Conservation (phyloP, 2,797 vertebrate genomes). For the Novumbra hubbsi region DNA sequence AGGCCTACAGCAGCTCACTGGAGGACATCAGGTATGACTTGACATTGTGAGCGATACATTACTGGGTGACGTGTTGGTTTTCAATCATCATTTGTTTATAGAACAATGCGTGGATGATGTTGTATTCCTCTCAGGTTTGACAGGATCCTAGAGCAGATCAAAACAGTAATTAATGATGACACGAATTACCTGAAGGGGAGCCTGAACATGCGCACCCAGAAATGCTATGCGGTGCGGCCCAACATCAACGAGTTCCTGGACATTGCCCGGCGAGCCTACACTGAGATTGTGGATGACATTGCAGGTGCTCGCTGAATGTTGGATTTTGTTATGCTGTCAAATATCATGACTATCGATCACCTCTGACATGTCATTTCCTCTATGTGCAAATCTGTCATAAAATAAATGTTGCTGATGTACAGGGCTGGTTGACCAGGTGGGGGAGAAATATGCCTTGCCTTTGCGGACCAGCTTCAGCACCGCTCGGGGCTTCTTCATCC, state of each 20-base stretch:
- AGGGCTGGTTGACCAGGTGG: slow-evolving; percentile 89
- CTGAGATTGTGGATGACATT: slow-evolving; percentile 96
- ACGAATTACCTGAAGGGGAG: slow-evolving; percentile 88
- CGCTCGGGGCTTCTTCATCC: slow-evolving; percentile 92
- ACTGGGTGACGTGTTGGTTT: background rate
- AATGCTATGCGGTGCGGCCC: slow-evolving; percentile 93
- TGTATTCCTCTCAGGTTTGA: slow-evolving; percentile 77
- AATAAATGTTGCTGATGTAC: slow-evolving; percentile 17
- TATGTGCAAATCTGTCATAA: too few relatives aligned
- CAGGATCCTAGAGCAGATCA: slow-evolving; percentile 89
- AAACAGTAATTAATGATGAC: slow-evolving; percentile 90
- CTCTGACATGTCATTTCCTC: too few relatives aligned
- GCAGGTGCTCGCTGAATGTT: slow-evolving; percentile 73
- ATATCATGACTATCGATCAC: too few relatives aligned
- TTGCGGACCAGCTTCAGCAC: slow-evolving; percentile 93
- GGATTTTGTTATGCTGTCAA: too few relatives aligned
- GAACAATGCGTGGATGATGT: background rate
- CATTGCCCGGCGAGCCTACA: slow-evolving; percentile 90
- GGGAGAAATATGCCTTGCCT: slow-evolving; percentile 83
- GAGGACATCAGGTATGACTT: slow-evolving; percentile 83
- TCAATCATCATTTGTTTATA: background rate
- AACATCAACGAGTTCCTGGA: slow-evolving; percentile 94
- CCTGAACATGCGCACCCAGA: slow-evolving; percentile 94
- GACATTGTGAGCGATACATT: slow-evolving; percentile 7
- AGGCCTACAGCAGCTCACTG: slow-evolving; percentile 85